Percentiles rank a stretch among this genome's conserved stretches.
Conservation (phyloP, 2,888 invertebrate genomes). For the Lydus trimaculatus region DNA sequence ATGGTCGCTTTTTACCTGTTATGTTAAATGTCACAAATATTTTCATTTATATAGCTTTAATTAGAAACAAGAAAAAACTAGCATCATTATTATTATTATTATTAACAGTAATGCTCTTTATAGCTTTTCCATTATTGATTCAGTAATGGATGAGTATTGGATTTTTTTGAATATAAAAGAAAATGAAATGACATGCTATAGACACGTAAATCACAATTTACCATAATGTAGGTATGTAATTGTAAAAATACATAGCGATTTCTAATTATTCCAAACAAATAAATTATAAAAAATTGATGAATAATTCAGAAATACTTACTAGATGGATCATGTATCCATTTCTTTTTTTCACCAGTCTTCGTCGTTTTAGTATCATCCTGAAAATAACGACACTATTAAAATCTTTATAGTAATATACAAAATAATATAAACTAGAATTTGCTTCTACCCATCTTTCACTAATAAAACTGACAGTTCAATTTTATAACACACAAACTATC, state of each 20-base stretch:
- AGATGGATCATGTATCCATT: conserved; percentile 80
- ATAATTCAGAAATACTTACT: conserved; percentile 64
- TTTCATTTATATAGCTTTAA: too few relatives aligned
- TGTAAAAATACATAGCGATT: too few relatives aligned
- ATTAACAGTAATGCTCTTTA: too few relatives aligned
- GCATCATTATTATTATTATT: too few relatives aligned
- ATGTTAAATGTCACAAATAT: too few relatives aligned
- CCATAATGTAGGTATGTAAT: conserved; percentile 12
- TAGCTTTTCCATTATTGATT: too few relatives aligned
- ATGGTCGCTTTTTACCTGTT: too few relatives aligned
- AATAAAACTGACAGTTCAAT: conserved; percentile 20
- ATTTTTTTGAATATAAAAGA: neutral
- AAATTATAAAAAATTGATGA: neutral
- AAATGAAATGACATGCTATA: conserved; percentile 20
- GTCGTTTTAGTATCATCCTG: conserved; percentile 64
- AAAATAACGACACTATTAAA: conserved; percentile 42
- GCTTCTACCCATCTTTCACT: neutral
- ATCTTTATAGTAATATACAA: conserved; percentile 19
- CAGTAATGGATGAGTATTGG: too few relatives aligned
- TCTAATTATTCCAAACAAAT: too few relatives aligned
- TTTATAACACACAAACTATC: conserved; percentile 21
- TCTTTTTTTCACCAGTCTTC: conserved; percentile 71
- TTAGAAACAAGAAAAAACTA: too few relatives aligned
- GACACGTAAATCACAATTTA: conserved; percentile 28
- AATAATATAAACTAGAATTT: conserved; percentile 22